Conservation (phyloP, 1,140 invertebrate genomes). For the Dendroctonus ponderosae region DNA sequence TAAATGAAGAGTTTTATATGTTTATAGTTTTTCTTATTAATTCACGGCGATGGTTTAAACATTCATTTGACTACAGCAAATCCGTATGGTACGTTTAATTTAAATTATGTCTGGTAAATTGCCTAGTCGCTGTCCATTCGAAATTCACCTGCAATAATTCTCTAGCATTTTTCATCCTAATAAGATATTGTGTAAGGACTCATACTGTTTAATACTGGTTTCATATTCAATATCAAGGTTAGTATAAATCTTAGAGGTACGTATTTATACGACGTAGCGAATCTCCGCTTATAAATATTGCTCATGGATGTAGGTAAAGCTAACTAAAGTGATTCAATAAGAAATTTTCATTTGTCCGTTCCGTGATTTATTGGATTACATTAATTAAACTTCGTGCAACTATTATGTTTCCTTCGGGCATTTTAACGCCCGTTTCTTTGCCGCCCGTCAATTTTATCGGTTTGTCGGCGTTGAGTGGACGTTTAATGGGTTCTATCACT, state of each 20-base stretch:
- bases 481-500: conserved; percentile 5
- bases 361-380: conserved; percentile 35
- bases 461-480: not conserved
- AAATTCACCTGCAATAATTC: not conserved
- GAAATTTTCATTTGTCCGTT: conserved; percentile 31
- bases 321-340: conserved; percentile 33
- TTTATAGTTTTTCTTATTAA: no score
- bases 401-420: conserved; percentile 20
- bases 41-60: no score
- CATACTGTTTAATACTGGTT: conserved; percentile 36
- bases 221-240: conserved; percentile 37
- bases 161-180: conserved; percentile 11
- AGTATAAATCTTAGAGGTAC: conserved; percentile 28
- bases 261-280: conserved; percentile 33
- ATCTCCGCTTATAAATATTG: conserved; percentile 30
- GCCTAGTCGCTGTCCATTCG: no score
- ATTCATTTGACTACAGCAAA: no score
- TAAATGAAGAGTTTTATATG: no score
- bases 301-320: conserved; percentile 28
- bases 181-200: conserved; percentile 22
- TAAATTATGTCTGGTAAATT: no score
- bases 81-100: no score
- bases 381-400: conserved; percentile 34
- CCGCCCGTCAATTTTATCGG: conserved; percentile 1
- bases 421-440: conserved; percentile 20